These are phyloP conservation scores for Barbus barbus DNA, from an alignment of 2,113 vertebrate species.

Conservation along the genomic window DNA sequence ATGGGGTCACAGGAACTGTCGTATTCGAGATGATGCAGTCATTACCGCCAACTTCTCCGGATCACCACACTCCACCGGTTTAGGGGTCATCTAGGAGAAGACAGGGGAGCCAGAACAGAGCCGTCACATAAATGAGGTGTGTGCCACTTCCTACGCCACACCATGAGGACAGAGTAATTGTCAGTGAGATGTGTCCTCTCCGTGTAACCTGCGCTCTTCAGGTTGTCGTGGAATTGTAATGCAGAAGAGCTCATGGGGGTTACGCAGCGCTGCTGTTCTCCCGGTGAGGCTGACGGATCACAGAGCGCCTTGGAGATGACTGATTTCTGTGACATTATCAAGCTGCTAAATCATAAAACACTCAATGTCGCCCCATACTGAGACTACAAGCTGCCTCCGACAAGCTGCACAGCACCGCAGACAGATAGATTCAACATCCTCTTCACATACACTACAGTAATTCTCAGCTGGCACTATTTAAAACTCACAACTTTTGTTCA, in stretches of 20 bases:
- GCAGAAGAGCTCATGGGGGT: constrained; percentile 15
- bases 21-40: neutral
- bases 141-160: neutral
- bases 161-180: constrained; percentile 13
- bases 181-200: constrained; percentile 12
- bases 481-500: constrained; percentile 14
- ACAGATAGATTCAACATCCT: neutral
- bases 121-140: constrained; percentile 21
- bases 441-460: neutral
- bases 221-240: constrained; percentile 21
- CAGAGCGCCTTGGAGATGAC: constrained; percentile 49
- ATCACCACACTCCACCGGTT: constrained; percentile 15
- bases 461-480: constrained; percentile 6
- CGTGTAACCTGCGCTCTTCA: neutral
- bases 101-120: neutral
- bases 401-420: constrained; percentile 19
- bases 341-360: constrained; percentile 51
- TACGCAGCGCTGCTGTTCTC: constrained; percentile 49
- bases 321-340: constrained; percentile 54
- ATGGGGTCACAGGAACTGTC: constrained; percentile 34
- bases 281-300: constrained; percentile 63
- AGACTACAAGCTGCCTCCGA: constrained; percentile 26
- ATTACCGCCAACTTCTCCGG: neutral
- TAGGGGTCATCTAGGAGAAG: constrained; percentile 44
- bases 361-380: constrained; percentile 18